These are phyloP conservation scores for Drosophila lacertosa DNA, from an alignment of 1,140 invertebrate genomes.

Conservation along the genomic window DNA sequence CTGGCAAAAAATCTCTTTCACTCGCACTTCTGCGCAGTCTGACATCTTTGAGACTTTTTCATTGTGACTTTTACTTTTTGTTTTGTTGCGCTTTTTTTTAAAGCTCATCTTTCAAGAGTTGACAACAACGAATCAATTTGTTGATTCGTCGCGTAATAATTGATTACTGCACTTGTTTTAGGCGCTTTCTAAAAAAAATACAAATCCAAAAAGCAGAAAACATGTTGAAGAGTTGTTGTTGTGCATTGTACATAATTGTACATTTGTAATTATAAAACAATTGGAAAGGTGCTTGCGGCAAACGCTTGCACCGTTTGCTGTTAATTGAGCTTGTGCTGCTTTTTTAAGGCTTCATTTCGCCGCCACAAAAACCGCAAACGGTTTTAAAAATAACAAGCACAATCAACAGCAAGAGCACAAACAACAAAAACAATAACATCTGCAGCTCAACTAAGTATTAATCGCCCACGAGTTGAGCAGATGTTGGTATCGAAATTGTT, in stretches of 20 bases:
- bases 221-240: conserved; percentile 7
- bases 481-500: conserved; percentile 23
- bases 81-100: not conserved
- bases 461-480: conserved; percentile 28
- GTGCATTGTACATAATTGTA: conserved; percentile 31
- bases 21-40: not conserved
- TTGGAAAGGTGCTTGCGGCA: conserved; percentile 64
- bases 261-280: conserved; percentile 71
- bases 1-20: conserved; percentile 43
- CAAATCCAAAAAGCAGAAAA: conserved; percentile 46
- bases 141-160: conserved; percentile 67
- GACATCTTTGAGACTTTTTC: conserved; percentile 3
- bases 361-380: conserved; percentile 31
- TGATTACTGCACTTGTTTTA: conserved; percentile 77
- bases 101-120: conserved; percentile 7
- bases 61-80: conserved; percentile 64
- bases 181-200: conserved; percentile 69
- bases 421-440: conserved; percentile 5
- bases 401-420: conserved; percentile 6
- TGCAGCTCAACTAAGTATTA: conserved; percentile 4
- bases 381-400: conserved; percentile 22
- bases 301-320: conserved; percentile 30
- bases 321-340: conserved; percentile 32
- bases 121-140: conserved; percentile 27
- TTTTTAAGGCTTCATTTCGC: conserved; percentile 35